Evolutionary conservation across 2,113 vertebrate species (phyloP), one percentile per base, ranked within the genome.

Genomic region (Ictalurus furcatus): DNA sequence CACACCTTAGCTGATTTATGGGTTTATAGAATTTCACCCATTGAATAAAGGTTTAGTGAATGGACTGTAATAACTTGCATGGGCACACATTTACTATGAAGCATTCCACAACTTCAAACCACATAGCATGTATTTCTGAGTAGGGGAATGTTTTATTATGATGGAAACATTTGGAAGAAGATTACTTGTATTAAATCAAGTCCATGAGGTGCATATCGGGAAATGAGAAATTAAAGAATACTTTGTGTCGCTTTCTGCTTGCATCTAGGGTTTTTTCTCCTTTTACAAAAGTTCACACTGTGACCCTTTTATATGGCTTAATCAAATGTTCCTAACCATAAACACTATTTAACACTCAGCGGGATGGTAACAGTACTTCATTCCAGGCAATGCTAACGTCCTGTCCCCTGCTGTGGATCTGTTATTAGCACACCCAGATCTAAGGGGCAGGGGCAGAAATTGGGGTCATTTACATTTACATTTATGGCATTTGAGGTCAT

Each of bases 221-320:
- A 58, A 81, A 81, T 58, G 4, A 56, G 7, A 54, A 17, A 56
- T n/a, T 3, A 79, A 16, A 54, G 5, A 79, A 19, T 28, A 19
- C 54, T 58, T 58, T 5, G 8, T 58, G 17, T 80, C 56, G 78
- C 78, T 56, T 80, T 80, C 6, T 56, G 48, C 28, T 80, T 80
- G 52, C 28, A 30, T 30, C 48, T 30, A 13, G 21, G 19, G 9
- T 56, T 17, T 54, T 30, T 21, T 1, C 17, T 3, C 7, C 23
- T 13, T 52, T 12, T 52, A 78, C 52, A 28, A 79, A 79, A 52
- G 40, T 6, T 54, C 48, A 54, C 5, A 54, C 76, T 79, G 79
- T 58, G 54, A 58, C 79, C 17, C n/a, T 58, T 81, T 82, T 82
- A 82, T 58, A 82, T 82, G n/a, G 28, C n/a, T 34, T 82, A 82